phyloP scores from a whole-genome alignment of 1,140 invertebrate genomes.

The Drosophila takahashii region DNA sequence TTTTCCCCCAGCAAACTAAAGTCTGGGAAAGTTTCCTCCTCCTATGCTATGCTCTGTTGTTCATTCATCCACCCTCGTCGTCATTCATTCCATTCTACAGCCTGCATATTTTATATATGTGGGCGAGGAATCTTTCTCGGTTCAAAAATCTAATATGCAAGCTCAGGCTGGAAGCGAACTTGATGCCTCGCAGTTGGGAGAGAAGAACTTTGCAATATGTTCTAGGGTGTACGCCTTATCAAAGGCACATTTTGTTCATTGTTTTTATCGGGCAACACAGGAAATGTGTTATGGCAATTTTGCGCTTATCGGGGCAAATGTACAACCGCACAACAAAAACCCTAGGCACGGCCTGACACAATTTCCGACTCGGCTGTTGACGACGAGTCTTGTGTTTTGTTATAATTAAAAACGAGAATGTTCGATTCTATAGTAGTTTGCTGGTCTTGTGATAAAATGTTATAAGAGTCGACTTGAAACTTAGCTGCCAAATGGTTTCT shows the following conservation, averaged over 20 bases:
- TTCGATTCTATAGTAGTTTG: neutral
- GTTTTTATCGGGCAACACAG: constrained; percentile 69
- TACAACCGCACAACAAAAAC: constrained; percentile 9
- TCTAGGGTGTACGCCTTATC: constrained; percentile 23
- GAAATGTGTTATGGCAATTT: constrained; percentile 72
- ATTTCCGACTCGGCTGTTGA: constrained; percentile 28
- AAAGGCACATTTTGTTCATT: constrained; percentile 41
- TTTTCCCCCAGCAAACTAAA: constrained; percentile 63
- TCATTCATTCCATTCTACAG: constrained; percentile 9
- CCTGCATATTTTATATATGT: constrained; percentile 61
- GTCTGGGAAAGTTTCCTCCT: constrained; percentile 51
- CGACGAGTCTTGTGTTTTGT: constrained; percentile 49
- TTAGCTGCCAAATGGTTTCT: constrained; percentile 47
- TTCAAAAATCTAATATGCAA: constrained; percentile 54
- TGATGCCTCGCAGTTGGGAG: constrained; percentile 22
- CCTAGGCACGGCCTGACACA: constrained; percentile 36
- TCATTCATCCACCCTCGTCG: constrained; percentile 4
- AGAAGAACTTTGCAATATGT: constrained; percentile 40
- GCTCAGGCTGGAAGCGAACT: constrained; percentile 28
- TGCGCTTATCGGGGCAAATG: constrained; percentile 53
- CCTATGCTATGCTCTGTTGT: constrained; percentile 12
- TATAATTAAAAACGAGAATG: constrained; percentile 50
- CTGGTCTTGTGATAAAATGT: neutral
- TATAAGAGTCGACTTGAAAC: constrained; percentile 19
- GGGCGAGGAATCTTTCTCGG: constrained; percentile 39